Evolutionary conservation across 2,888 invertebrate genomes (phyloP).

Genomic region (Lamellibrachia columna): DNA sequence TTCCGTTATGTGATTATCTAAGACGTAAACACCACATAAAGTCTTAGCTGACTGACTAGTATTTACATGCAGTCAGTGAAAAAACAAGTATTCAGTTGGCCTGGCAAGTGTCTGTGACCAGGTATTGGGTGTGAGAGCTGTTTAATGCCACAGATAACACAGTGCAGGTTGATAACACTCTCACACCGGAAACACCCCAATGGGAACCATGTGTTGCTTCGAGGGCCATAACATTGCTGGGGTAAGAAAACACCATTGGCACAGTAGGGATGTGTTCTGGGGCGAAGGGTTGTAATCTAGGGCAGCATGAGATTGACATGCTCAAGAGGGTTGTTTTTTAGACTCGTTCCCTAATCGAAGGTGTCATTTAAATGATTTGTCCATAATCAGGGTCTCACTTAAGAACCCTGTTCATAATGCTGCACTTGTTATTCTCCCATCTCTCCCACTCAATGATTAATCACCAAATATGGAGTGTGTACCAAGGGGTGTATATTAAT

Average conservation of each 20-base stretch:
- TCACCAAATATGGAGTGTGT: background rate
- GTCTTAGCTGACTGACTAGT: background rate
- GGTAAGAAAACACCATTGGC: background rate
- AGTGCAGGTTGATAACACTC: background rate
- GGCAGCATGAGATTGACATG: background rate
- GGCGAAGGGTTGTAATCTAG: background rate
- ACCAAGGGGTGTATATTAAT: background rate
- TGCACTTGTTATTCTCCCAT: too few species aligned
- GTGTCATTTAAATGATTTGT: background rate
- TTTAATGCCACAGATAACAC: background rate
- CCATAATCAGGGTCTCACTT: background rate
- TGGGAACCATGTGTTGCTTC: slow-evolving; percentile 6
- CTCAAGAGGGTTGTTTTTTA: background rate
- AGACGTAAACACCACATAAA: background rate
- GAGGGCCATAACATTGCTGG: background rate
- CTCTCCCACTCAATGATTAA: background rate
- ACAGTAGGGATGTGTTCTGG: background rate
- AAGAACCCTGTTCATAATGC: background rate
- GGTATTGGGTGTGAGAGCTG: background rate
- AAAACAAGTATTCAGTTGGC: background rate
- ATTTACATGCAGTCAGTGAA: background rate
- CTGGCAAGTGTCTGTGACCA: background rate
- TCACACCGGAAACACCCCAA: background rate
- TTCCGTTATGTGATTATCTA: background rate
- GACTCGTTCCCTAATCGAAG: background rate